Evolutionary conservation across 2,113 vertebrate genomes (phyloP).

Genomic region (Sigmodon hispidus): DNA sequence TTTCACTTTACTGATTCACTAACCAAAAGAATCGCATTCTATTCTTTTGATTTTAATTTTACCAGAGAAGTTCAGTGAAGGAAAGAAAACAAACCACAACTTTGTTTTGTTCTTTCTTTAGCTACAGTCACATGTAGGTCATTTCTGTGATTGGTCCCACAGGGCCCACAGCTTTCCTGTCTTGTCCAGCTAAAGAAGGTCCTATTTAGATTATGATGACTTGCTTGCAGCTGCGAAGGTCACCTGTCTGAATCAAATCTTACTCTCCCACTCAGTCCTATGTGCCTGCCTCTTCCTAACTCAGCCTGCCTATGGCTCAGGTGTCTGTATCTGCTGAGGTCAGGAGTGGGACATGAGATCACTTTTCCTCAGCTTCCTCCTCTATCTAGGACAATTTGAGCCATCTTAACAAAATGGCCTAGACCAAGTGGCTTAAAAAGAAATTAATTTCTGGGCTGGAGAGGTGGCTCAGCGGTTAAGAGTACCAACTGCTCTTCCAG

Average conservation of each 20-base stretch:
- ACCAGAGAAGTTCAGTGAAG: background rate
- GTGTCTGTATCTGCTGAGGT: too few relatives aligned
- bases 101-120: background rate
- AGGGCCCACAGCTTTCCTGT: background rate
- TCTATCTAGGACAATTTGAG: background rate
- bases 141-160: background rate
- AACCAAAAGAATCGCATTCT: background rate
- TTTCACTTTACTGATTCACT: background rate
- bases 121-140: background rate
- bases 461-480: too few relatives aligned
- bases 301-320: background rate
- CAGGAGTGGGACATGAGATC: background rate
- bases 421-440: background rate
- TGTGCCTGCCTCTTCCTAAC: background rate
- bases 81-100: background rate
- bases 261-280: background rate
- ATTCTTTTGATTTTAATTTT: background rate
- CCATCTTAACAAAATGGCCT: background rate
- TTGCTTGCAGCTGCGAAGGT: background rate
- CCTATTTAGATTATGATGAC: background rate
- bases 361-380: background rate
- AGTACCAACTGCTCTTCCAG: too few relatives aligned
- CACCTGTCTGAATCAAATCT: background rate
- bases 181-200: background rate
- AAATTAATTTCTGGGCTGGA: too few relatives aligned